Base-by-base conservation (phyloP, 2,888 invertebrate genomes). In the Drosophila bunnanda region DNA sequence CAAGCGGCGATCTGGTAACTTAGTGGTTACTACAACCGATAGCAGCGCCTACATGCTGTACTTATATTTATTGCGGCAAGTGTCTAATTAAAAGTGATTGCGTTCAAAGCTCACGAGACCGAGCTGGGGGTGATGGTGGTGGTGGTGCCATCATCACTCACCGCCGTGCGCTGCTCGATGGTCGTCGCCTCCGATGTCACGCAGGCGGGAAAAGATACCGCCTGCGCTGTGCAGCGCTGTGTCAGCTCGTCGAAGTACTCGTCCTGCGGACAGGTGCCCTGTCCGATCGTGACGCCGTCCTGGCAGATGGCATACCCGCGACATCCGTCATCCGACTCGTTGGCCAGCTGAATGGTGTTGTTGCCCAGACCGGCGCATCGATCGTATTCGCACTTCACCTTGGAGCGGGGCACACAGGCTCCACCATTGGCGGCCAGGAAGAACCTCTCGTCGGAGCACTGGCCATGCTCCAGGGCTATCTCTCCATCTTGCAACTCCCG, bases 271-370 rank as follows among this genome's bases (percentile, higher is more conserved):
- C 91, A 91, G 13, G 58, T 56, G 9, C 79, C 80, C 28, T 66
- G 52, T 9, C 85, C 90, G 25, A 92, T 91, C 53, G 55, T 58
- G 13, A 68, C 43, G 5, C 91, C 91, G 64, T 80, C 61, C 58
- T 91, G 90, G 58, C 92, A 92, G 7, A 91, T 59, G 15, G 80
- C 65, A 46, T 72, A 91, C 1, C 91, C 90, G 10, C 50, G 68
- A 44, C 91, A 91, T 2, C 75, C 86, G 52, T 91, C 92, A 32
- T 79, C 72, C 20, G 83, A 74, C 10, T 84, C 73, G 66, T 91
- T 92, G 15, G 87, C 90, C 74, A 91, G 58, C 50, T 91, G 81
- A 20, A 91, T 91, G 36, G 36, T 66, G 0, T 60, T 34, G 6
- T 57, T 52, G 36, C 91, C 91, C 57, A 91, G 55, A 10, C 82